Evolutionary conservation across 2,888 invertebrate species (phyloP).

Genomic region (Pandemis heparana): DNA sequence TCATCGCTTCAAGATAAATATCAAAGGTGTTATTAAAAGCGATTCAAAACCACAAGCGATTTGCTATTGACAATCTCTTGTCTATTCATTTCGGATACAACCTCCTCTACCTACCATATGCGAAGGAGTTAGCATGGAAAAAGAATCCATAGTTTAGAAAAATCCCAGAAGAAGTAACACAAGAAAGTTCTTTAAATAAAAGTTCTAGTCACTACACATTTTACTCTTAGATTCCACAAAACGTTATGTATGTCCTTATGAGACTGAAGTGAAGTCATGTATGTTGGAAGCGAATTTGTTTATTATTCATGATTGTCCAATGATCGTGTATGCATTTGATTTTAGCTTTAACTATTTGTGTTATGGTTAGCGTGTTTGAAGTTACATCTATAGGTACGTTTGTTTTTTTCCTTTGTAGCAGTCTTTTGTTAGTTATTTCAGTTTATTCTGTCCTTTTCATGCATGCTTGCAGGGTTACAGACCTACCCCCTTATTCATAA

Average conservation of each 20-base stretch:
- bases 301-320: slow-evolving; percentile 38
- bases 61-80: slow-evolving; percentile 47
- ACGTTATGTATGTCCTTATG: slow-evolving; percentile 3
- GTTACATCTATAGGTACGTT: background rate
- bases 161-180: slow-evolving; percentile 54
- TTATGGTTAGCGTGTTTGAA: slow-evolving; percentile 13
- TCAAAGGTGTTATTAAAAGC: slow-evolving; percentile 50
- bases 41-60: slow-evolving; percentile 46
- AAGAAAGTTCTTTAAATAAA: slow-evolving; percentile 49
- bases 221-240: background rate
- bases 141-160: slow-evolving; percentile 80
- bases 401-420: background rate
- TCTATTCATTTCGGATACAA: slow-evolving; percentile 81
- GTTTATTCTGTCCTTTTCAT: no score
- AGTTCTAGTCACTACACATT: slow-evolving; percentile 19
- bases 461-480: no score
- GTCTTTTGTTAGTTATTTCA: no score
- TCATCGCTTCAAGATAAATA: slow-evolving; percentile 44
- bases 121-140: slow-evolving; percentile 85
- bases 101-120: slow-evolving; percentile 85
- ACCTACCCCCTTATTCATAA: no score
- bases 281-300: background rate
- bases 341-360: slow-evolving; percentile 16
- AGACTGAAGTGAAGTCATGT: slow-evolving; percentile 19
- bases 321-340: slow-evolving; percentile 19